These are phyloP conservation scores for Trichopoda pennipes DNA, from an alignment of 2,888 invertebrate genomes.

Conservation along the genomic window DNA sequence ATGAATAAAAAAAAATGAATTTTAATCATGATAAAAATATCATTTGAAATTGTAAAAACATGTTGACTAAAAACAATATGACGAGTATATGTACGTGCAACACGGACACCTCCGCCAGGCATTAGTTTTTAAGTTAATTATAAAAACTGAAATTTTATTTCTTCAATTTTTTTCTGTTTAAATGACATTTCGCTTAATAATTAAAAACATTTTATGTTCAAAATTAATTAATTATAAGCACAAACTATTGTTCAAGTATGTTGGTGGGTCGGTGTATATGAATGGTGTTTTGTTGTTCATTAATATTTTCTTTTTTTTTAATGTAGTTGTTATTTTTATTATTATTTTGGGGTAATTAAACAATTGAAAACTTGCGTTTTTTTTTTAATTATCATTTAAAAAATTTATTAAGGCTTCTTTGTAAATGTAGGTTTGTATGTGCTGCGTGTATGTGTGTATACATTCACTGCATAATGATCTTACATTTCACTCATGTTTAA, in stretches of 20 bases:
- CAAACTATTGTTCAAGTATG: not conserved
- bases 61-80: constrained; percentile 53
- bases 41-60: constrained; percentile 50
- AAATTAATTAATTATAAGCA: constrained; percentile 61
- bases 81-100: constrained; percentile 27
- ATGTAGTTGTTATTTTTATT: constrained; percentile 42
- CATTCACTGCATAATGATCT: constrained; percentile 55
- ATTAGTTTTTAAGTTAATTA: constrained; percentile 48
- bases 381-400: constrained; percentile 28
- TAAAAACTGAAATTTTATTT: constrained; percentile 30
- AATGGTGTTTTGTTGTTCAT: constrained; percentile 34
- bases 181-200: constrained; percentile 60
- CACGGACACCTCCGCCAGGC: constrained; percentile 53
- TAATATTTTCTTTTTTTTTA: constrained; percentile 21
- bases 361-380: constrained; percentile 65
- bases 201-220: constrained; percentile 61
- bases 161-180: constrained; percentile 18
- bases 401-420: constrained; percentile 35
- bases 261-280: constrained; percentile 20
- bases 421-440: not conserved
- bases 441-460: not conserved
- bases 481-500: constrained; percentile 66
- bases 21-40: constrained; percentile 41
- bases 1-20: not conserved
- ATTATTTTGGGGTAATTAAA: constrained; percentile 63